Evolutionary conservation across 2,113 vertebrate genomes (phyloP).

Genomic region (Megaleporinus macrocephalus): DNA sequence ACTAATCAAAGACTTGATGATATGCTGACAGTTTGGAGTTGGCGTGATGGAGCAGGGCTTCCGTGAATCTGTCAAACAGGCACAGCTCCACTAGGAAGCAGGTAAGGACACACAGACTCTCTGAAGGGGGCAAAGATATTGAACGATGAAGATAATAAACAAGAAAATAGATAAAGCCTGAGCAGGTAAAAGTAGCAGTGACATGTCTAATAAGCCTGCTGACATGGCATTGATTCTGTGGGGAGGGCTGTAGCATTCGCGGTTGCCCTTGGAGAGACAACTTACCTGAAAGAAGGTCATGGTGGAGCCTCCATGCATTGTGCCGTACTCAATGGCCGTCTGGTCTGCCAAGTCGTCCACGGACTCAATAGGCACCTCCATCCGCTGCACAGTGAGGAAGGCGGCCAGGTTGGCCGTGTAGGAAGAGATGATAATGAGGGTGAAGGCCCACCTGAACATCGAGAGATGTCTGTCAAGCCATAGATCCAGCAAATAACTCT

Average conservation of each 20-base stretch:
- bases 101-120: not conserved
- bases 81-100: not conserved
- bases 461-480: too few species aligned
- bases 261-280: slow-evolving; percentile 13
- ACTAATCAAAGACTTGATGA: slow-evolving; percentile 43
- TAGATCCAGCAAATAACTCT: not conserved
- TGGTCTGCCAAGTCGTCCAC: slow-evolving; percentile 97
- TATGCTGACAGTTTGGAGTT: slow-evolving; percentile 29
- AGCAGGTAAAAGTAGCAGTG: slow-evolving; percentile 56
- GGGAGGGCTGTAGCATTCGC: not conserved
- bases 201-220: slow-evolving; percentile 59
- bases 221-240: slow-evolving; percentile 60
- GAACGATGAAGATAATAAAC: slow-evolving; percentile 59
- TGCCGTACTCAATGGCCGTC: slow-evolving; percentile 96
- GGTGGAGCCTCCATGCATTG: slow-evolving; percentile 96
- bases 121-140: slow-evolving; percentile 53
- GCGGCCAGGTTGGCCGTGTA: slow-evolving; percentile 97
- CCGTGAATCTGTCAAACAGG: slow-evolving; percentile 11
- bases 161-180: slow-evolving; percentile 65
- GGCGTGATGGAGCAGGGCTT: slow-evolving; percentile 27
- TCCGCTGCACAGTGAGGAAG: slow-evolving; percentile 95
- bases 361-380: slow-evolving; percentile 97
- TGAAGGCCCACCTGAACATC: slow-evolving; percentile 94
- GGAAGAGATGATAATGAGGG: slow-evolving; percentile 98
- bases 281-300: slow-evolving; percentile 99